Base-by-base conservation (phyloP, 2,888 invertebrate species). In the Synanthedon formicaeformis region DNA sequence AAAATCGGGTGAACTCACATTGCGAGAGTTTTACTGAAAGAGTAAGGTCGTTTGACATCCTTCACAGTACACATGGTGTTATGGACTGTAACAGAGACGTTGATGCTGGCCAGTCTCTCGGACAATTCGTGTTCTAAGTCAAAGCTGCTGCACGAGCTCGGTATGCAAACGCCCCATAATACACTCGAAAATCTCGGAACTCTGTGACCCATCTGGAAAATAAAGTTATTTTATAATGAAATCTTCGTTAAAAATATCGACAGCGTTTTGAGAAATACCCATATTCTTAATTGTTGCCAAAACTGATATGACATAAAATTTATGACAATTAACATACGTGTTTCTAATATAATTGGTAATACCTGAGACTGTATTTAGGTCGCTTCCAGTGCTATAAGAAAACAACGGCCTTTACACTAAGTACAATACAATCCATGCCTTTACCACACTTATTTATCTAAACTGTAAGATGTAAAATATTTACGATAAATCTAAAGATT, bases 151-250 rank as follows among this genome's bases (percentile, higher is more conserved):
- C 91, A 91, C 0, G 88, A 83, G 53, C 83, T 80, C 2, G 91
- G 90, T 23, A 90, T 81, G 62, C 91, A 91, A 49, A 90, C 80
- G 0, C 90, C 91, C 90, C 90, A 90, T 16, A 88, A 67, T 5
- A 90, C 65, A 58, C 87, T 88, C 10, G 89, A 88, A 63, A 88
- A 90, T 50, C 89, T 79, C 0, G 91, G 90, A 0, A 90, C 83
- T 40, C 90, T 77, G 67, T 91, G 90, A 18, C 89, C 89, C 74
- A 89, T 88, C 90, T 90, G 69, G 1, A 70, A 60, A 27, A n/a
- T 40, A 27, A 51, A 41, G 40, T 27, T 27, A 27, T 8, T 8
- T 8, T 27, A 0, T 2, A 27, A 27, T 27, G 27, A 27, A 27
- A 27, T 8, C 8, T 27, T 27, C 1, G 8, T 27, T 27, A 2